A percentile compares a stretch with the other conserved stretches of the same genome.
These are phyloP conservation scores for Neosalanx taihuensis DNA, from an alignment of 2,797 vertebrate genomes.

Conservation along the genomic window DNA sequence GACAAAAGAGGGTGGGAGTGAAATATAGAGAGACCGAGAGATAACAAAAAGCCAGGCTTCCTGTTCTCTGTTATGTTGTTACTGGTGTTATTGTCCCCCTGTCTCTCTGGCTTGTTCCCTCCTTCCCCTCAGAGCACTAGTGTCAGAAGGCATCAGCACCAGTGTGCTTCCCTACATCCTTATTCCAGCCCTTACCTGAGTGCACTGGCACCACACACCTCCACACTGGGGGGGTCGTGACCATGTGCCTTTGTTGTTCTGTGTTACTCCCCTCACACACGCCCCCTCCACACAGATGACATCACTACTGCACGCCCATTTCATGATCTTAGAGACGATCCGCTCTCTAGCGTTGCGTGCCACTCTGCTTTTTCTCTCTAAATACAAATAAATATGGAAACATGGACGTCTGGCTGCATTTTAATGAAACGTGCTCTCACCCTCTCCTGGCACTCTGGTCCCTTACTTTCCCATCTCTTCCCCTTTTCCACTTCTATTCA, in stretches of 20 bases:
- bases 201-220: neutral
- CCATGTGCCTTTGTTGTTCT: neutral
- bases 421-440: slow-evolving; percentile 25
- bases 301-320: slow-evolving; percentile 44
- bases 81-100: neutral
- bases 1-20: slow-evolving; percentile 11
- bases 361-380: slow-evolving; percentile 25
- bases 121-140: neutral
- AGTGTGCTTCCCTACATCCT: slow-evolving; percentile 4
- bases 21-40: neutral
- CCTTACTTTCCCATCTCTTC: neutral
- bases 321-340: slow-evolving; percentile 19
- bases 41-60: slow-evolving; percentile 27
- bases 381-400: slow-evolving; percentile 18
- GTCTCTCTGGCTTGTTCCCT: neutral
- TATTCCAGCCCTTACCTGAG: slow-evolving; percentile 5
- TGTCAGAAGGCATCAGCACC: slow-evolving; percentile 19
- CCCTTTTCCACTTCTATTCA: neutral
- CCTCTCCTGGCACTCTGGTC: neutral
- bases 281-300: slow-evolving; percentile 29
- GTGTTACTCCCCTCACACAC: slow-evolving; percentile 5
- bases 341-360: slow-evolving; percentile 20
- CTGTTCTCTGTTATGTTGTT: neutral
- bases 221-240: neutral
- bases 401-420: slow-evolving; percentile 33